Evolutionary conservation across 92 coral and sea anemone genomes (phyloP).

Genomic region (Anthopleura xanthogrammica): DNA sequence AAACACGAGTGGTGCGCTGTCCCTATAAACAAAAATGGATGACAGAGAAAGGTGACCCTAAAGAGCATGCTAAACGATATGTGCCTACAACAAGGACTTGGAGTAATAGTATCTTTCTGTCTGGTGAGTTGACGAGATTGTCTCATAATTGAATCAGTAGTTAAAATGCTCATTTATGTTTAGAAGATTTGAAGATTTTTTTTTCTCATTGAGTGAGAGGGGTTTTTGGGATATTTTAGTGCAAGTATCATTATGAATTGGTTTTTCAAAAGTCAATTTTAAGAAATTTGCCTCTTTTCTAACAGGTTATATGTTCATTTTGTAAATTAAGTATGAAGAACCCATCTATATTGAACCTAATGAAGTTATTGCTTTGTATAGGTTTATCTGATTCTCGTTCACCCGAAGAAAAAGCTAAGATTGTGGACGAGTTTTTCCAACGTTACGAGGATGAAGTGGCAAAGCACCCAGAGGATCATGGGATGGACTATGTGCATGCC

Average conservation of each 20-base stretch:
- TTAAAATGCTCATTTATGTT: no score
- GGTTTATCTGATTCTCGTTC: conserved; percentile 63
- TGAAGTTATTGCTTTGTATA: no score
- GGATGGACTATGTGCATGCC: conserved; percentile 71
- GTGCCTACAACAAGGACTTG: conserved; percentile 69
- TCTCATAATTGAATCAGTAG: no score
- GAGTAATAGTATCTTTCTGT: conserved; percentile 65
- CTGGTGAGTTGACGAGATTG: conserved; percentile 41
- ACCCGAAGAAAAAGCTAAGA: conserved; percentile 48
- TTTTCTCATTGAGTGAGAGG: no score
- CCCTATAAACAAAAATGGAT: conserved; percentile 68
- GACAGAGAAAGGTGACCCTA: conserved; percentile 65
- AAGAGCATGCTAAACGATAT: conserved; percentile 63
- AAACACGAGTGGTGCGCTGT: conserved; percentile 64
- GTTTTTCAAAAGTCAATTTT: background rate
- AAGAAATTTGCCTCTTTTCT: background rate
- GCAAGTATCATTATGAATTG: background rate
- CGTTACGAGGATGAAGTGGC: conserved; percentile 67
- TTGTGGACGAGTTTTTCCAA: conserved; percentile 69
- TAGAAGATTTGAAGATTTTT: no score
- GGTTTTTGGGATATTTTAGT: background rate
- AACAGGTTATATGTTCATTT: background rate
- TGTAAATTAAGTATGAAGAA: no score
- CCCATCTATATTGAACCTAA: no score
- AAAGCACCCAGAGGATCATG: conserved; percentile 63